Conservation (phyloP, 2,797 vertebrate genomes). For the Cyclura pinguis region DNA sequence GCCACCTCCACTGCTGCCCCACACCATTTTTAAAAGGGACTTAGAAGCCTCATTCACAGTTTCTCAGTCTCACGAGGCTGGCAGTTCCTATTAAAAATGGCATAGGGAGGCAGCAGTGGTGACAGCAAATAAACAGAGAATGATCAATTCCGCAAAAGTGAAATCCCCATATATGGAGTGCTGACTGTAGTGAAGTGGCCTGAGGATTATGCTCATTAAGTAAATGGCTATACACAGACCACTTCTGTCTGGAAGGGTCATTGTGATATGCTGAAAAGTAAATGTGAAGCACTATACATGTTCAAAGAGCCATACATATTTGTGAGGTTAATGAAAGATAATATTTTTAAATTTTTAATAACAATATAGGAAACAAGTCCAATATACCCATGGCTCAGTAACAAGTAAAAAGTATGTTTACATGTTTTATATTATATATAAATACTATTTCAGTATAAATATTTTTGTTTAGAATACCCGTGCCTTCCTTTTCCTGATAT, state of each 20-base stretch:
- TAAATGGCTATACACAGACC: not conserved
- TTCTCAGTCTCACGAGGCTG: no score
- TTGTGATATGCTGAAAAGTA: not conserved
- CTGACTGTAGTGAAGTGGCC: no score
- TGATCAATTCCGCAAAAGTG: no score
- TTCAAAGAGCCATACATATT: not conserved
- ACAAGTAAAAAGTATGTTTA: fast-evolving
- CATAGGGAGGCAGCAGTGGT: no score
- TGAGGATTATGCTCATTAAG: not conserved
- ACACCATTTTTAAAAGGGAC: no score
- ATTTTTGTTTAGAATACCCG: not conserved
- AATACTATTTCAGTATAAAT: not conserved
- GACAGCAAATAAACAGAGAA: no score
- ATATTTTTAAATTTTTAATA: not conserved
- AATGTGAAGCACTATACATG: not conserved
- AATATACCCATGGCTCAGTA: not conserved
- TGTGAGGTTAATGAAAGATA: not conserved
- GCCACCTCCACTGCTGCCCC: no score
- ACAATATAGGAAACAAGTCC: not conserved
- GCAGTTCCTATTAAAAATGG: no score
- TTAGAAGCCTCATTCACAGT: no score
- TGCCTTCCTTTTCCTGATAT: constrained; percentile 11
- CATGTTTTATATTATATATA: not conserved
- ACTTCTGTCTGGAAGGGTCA: not conserved
- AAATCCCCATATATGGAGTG: no score